These are phyloP conservation scores for Falco cherrug DNA, from an alignment of 2,797 vertebrate species.

Conservation along the genomic window DNA sequence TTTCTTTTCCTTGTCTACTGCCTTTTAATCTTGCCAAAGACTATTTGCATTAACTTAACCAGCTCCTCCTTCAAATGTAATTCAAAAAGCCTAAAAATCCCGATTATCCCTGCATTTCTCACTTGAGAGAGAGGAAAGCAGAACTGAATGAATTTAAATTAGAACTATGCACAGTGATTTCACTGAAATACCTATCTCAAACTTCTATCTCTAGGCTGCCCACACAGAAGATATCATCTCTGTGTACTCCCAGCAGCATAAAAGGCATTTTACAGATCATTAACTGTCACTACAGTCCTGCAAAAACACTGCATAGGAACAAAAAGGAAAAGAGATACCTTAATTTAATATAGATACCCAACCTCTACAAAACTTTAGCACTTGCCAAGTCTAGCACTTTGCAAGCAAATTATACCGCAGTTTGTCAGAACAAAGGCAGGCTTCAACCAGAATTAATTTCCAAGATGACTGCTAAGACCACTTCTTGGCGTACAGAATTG, in stretches of 20 bases:
- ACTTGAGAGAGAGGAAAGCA: not conserved
- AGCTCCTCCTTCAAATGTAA: not conserved
- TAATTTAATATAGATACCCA: not conserved
- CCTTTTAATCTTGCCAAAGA: not conserved
- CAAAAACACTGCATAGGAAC: not conserved
- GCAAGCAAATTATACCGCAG: not conserved
- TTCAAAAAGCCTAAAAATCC: not conserved
- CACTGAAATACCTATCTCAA: not conserved
- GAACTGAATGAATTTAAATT: not conserved
- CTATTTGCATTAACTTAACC: not conserved
- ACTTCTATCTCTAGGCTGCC: not conserved
- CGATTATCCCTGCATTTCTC: not conserved
- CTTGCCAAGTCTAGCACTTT: not conserved
- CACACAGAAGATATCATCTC: not conserved
- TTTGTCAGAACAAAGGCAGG: not conserved
- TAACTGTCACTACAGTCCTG: not conserved
- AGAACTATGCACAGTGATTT: not conserved
- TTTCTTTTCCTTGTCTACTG: not conserved
- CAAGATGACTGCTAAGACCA: not conserved
- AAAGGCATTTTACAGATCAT: not conserved
- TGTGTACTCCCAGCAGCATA: not conserved
- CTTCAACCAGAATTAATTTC: not conserved
- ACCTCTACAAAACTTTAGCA: accelerated
- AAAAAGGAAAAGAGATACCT: not conserved
- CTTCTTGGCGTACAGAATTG: not conserved